Conservation (phyloP, 2,797 vertebrate species). For the Enteromius radiatus region DNA sequence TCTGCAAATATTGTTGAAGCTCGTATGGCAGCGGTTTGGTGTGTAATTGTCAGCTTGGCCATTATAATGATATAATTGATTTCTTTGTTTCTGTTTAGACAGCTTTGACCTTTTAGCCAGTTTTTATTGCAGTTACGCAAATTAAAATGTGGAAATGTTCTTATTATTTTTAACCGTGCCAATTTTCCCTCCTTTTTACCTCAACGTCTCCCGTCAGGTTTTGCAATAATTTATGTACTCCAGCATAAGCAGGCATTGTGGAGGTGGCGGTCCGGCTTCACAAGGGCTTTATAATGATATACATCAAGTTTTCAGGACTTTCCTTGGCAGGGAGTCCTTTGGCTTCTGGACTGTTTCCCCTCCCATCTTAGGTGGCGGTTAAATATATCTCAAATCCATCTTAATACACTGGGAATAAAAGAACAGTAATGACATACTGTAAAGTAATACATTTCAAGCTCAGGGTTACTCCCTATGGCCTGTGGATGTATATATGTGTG, state of each 20-base stretch:
- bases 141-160: constrained; percentile 34
- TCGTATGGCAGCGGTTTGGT: constrained; percentile 37
- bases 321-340: constrained; percentile 16
- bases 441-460: constrained; percentile 50
- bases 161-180: constrained; percentile 46
- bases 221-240: constrained; percentile 48
- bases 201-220: constrained; percentile 15
- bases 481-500: neutral
- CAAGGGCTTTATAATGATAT: constrained; percentile 49
- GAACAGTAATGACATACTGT: constrained; percentile 47
- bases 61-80: constrained; percentile 51
- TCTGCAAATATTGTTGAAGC: constrained; percentile 57
- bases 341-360: constrained; percentile 33
- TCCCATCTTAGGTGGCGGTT: constrained; percentile 34
- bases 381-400: constrained; percentile 47
- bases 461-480: constrained; percentile 37
- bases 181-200: constrained; percentile 11
- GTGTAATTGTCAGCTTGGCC: constrained; percentile 38
- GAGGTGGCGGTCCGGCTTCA: constrained; percentile 44
- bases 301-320: constrained; percentile 52
- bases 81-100: constrained; percentile 40
- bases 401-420: constrained; percentile 54
- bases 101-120: constrained; percentile 43
- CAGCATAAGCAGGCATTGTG: constrained; percentile 55
- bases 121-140: constrained; percentile 53